Base-by-base conservation (phyloP, 2,113 vertebrate species). In the Sinocyclocheilus maitianheensis region DNA sequence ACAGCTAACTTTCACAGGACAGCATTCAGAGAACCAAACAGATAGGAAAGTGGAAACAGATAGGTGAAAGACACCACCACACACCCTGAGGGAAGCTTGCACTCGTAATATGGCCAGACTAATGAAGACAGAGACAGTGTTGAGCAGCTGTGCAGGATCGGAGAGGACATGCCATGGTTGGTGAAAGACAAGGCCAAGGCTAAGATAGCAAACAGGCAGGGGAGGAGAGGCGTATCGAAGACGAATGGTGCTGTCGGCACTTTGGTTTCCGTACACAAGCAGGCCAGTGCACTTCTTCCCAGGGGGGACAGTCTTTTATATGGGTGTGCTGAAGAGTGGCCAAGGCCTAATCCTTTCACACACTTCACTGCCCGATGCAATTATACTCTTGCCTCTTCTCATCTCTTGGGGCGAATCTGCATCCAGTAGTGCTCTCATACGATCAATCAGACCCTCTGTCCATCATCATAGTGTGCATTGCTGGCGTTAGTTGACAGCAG, bases 121-220 rank as follows among this genome's bases (percentile, higher is more conserved):
- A 87, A 89, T 87, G 75, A 89, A 89, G 83, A 89, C 72, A 53
- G 85, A 85, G 88, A 84, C 51, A 14, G 46, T 20, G n/a, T 58
- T 58, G 55, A 69, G 63, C 55, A 48, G 80, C 77, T n/a, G 75
- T 78, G 55, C 75, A 65, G 76, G 84, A 77, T 85, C 26, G 34
- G 20, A 77, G 83, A 83, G 55, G 80, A 85, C 26, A 63, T 18
- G 13, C n/a, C 16, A 53, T 51, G 72, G 37, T 40, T 72, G 82
- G 72, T 63, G 65, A 82, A 78, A 83, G 72, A 87, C 51, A 87
- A 43, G 84, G 81, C 63, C 74, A 46, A 63, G 79, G 78, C n/a
- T 53, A 67, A 63, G 85, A 77, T 65, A 24, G 60, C 20, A 46
- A 87, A 76, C 77, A n/a, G 77, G 48, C 63, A 75, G 72, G 46